Evolutionary conservation across 2,797 vertebrate genomes (phyloP).

Genomic region (Xenentodon cancila): DNA sequence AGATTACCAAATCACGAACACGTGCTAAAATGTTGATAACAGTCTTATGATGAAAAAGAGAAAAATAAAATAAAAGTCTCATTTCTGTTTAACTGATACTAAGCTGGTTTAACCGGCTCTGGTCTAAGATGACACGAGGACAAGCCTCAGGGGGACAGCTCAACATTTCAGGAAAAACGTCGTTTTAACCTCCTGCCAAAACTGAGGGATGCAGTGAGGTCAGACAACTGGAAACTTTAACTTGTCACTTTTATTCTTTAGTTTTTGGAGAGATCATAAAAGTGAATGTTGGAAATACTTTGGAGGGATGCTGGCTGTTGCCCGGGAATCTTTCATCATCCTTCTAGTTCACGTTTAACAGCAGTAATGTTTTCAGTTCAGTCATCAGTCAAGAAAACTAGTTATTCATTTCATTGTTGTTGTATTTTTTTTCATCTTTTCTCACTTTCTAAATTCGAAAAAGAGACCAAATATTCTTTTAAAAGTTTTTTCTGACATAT

Average conservation of each 20-base stretch:
- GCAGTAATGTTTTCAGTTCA: no score
- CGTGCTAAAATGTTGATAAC: not conserved
- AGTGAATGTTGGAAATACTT: not conserved
- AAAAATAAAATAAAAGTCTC: not conserved
- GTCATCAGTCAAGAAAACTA: no score
- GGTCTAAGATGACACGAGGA: slow-evolving; percentile 9
- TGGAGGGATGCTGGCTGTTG: not conserved
- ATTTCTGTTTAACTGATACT: slow-evolving; percentile 9
- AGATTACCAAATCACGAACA: not conserved
- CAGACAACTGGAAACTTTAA: slow-evolving; percentile 17
- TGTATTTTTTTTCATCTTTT: no score
- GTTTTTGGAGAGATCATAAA: not conserved
- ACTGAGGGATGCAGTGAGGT: slow-evolving; percentile 5
- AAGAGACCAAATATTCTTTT: not conserved
- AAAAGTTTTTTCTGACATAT: not conserved
- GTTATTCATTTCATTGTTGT: no score
- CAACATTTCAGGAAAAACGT: slow-evolving; percentile 6
- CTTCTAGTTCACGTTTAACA: no score
- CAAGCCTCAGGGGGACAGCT: not conserved
- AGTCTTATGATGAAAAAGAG: slow-evolving; percentile 1
- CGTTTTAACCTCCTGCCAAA: slow-evolving; percentile 14
- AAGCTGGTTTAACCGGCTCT: slow-evolving; percentile 3
- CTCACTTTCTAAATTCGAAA: no score
- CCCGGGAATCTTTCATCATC: no score
- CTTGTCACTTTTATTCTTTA: slow-evolving; percentile 17